Conservation (phyloP, 2,797 vertebrate genomes). For the Scarus forsteni region DNA sequence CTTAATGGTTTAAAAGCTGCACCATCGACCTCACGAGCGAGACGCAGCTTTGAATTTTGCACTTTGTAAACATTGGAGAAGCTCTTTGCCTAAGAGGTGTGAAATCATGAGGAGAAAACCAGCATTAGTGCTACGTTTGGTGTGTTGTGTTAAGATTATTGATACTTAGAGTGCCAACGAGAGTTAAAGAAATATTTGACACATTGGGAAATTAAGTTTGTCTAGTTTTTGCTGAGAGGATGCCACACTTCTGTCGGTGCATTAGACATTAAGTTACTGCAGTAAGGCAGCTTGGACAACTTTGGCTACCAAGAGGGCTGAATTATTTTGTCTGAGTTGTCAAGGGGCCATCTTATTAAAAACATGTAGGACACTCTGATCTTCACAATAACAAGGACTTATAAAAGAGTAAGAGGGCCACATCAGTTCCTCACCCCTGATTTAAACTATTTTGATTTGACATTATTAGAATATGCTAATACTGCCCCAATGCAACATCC, state of each 20-base stretch:
- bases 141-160: conserved; percentile 3
- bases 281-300: not conserved
- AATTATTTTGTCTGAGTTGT: too few relatives aligned
- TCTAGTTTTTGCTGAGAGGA: not conserved
- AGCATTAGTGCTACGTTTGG: conserved; percentile 29
- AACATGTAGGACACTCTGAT: too few relatives aligned
- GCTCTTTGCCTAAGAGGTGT: conserved; percentile 25
- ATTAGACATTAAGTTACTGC: not conserved
- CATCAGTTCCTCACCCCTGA: too few relatives aligned
- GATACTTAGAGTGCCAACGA: conserved; percentile 42
- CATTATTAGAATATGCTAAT: too few relatives aligned
- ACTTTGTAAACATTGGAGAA: conserved; percentile 56
- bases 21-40: not conserved
- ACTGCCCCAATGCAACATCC: too few relatives aligned
- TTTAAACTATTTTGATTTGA: too few relatives aligned
- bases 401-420: too few relatives aligned
- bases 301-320: too few relatives aligned
- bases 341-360: too few relatives aligned
- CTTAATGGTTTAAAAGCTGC: conserved; percentile 12
- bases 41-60: conserved; percentile 47
- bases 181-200: not conserved
- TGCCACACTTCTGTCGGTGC: not conserved
- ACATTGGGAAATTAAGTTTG: not conserved
- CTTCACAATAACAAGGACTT: too few relatives aligned
- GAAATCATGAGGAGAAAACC: conserved; percentile 48